Percentiles rank a stretch among this genome's conserved stretches.
These are phyloP conservation scores for Ptychobarbus kaznakovi DNA, from an alignment of 2,797 vertebrate species.

Conservation along the genomic window DNA sequence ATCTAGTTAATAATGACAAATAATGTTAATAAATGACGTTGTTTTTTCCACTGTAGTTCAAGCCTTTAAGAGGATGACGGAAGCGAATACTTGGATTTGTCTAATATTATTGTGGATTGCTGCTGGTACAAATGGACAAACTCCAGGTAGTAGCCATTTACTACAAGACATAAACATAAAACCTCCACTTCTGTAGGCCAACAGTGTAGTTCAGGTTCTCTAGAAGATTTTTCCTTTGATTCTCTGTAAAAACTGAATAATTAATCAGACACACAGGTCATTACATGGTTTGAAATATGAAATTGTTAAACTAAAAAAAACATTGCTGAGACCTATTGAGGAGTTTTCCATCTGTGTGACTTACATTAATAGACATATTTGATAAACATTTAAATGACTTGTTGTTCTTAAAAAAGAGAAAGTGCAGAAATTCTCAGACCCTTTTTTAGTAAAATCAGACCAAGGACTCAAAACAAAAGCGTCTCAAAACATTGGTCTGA, in stretches of 20 bases:
- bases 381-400: neutral
- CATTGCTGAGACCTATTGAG: neutral
- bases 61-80: neutral
- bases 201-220: neutral
- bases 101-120: conserved; percentile 67
- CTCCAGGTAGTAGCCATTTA: conserved; percentile 71
- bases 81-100: conserved; percentile 59
- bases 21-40: neutral
- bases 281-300: conserved; percentile 1
- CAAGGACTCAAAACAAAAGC: neutral
- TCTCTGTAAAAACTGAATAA: neutral
- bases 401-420: neutral
- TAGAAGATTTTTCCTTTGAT: neutral
- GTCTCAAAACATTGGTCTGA: conserved; percentile 27
- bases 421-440: too few relatives aligned
- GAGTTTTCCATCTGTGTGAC: neutral
- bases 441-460: neutral
- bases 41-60: neutral
- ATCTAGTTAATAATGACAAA: neutral
- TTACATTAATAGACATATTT: neutral
- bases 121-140: conserved; percentile 64
- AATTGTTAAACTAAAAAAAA: neutral
- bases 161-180: conserved; percentile 37
- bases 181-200: neutral
- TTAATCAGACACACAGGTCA: neutral